A percentile compares a stretch with the other conserved stretches of the same genome.
These are phyloP conservation scores for Xiphophorus birchmanni DNA, from an alignment of 2,797 vertebrate genomes.

Conservation along the genomic window DNA sequence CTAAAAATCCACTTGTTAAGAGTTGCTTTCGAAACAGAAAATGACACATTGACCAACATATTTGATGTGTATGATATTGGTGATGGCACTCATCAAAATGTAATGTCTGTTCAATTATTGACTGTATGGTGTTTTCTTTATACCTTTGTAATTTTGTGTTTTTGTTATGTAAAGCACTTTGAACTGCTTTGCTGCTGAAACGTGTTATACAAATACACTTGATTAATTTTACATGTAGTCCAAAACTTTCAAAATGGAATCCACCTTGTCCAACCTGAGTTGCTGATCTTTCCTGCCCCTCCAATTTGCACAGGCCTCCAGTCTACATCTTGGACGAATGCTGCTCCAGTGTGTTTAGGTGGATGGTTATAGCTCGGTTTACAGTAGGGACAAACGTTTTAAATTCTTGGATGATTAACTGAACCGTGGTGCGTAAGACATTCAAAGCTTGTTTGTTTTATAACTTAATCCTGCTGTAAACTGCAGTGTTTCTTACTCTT, in stretches of 20 bases:
- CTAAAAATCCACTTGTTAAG: too few species aligned
- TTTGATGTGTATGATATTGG: too few species aligned
- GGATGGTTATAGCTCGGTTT: background rate
- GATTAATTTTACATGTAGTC: background rate
- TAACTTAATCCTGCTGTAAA: background rate
- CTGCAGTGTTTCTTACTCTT: background rate
- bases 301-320: background rate
- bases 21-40: background rate
- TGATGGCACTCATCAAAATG: too few species aligned
- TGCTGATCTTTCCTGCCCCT: background rate
- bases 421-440: background rate
- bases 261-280: background rate
- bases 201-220: too few species aligned
- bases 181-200: too few species aligned
- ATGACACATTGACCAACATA: too few species aligned
- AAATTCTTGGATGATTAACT: background rate
- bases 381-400: background rate
- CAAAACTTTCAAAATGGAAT: background rate
- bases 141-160: too few species aligned
- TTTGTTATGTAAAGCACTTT: too few species aligned
- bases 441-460: background rate
- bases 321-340: background rate
- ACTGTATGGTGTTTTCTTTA: too few species aligned
- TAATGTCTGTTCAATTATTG: too few species aligned
- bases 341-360: background rate